Evolutionary conservation across 1,140 invertebrate species (phyloP).

Genomic region (Pomacea maculata): DNA sequence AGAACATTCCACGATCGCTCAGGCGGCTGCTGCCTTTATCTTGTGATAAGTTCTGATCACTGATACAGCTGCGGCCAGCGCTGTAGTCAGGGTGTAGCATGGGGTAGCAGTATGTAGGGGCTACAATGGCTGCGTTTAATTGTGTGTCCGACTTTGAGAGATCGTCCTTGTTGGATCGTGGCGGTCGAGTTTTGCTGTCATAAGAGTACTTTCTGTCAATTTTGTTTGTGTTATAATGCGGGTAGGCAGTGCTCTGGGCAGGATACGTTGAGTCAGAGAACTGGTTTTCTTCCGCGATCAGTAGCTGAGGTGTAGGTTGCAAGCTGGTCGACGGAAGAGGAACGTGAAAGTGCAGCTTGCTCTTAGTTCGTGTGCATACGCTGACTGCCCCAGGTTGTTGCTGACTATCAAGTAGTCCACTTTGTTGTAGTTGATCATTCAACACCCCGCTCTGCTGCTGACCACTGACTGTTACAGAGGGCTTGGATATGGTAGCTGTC

Average conservation of each 20-base stretch:
- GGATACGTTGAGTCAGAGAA: slow-evolving; percentile 9
- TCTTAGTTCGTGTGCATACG: slow-evolving; percentile 7
- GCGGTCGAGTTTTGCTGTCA: slow-evolving; percentile 24
- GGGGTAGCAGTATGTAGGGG: slow-evolving; percentile 23
- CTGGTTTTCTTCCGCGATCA: slow-evolving; percentile 28
- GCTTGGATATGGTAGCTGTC: background rate
- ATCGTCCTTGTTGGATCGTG: slow-evolving; percentile 39
- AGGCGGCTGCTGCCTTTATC: slow-evolving; percentile 11
- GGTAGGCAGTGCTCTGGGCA: slow-evolving; percentile 4
- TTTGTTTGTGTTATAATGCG: background rate
- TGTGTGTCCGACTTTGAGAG: slow-evolving; percentile 58
- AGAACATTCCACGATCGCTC: slow-evolving; percentile 56
- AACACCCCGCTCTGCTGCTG: background rate
- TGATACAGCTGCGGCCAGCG: slow-evolving; percentile 21
- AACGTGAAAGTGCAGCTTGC: slow-evolving; percentile 31
- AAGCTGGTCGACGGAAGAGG: slow-evolving; percentile 16
- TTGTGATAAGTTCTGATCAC: slow-evolving; percentile 23
- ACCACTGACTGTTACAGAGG: background rate
- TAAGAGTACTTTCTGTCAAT: slow-evolving; percentile 36
- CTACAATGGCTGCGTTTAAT: slow-evolving; percentile 36
- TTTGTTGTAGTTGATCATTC: background rate
- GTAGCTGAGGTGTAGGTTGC: slow-evolving; percentile 11
- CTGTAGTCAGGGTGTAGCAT: slow-evolving; percentile 31
- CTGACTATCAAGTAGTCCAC: background rate
- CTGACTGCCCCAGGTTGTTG: too few relatives aligned